Evolutionary conservation across 2,888 invertebrate species (phyloP), one percentile per base, ranked within the genome.

Genomic region (Caenorhabditis uteleia): DNA sequence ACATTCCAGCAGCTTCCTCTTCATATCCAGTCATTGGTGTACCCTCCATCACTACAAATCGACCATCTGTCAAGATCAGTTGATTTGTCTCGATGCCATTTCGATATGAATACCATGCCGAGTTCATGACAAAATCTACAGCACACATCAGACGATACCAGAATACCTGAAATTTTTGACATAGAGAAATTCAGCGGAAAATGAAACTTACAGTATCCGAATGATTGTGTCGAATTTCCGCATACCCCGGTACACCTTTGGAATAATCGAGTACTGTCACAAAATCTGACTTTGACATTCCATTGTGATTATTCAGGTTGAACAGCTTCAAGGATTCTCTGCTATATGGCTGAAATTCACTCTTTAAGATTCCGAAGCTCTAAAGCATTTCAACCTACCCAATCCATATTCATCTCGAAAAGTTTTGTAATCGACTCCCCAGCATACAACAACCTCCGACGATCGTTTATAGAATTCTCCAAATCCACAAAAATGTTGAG

Each of bases 11-110:
- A 2, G 67, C 67, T 12, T 62, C 58, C 25, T 58, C 61, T 38
- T 68, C 67, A 25, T 62, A 57, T 1, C 67, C 67, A 16, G 48
- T 58, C 20, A 68, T 29, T 7, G 67, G 67, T 1, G 46, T 34
- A 0, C 61, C 61, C 0, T 21, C 29, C 67, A 68, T 68, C 6
- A 50, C 49, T 12, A 68, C 23, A 25, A 49, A 68, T 12, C 54
- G 47, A 1, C 58, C 67, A 26, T 68, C 67, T 18, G 31, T 50
- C 3, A 68, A 44, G 0, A 68, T 55, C 8, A 68, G 61, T 20
- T 48, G 43, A 18, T 60, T 25, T 48, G 48, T 16, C 26, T 46
- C n/a, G 21, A 54, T 49, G 0, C 60, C 60, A 20, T 42, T 36
- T 34, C 54, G 48, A 31, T 39, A 60, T 0, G 54, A 54, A n/a